Evolutionary conservation across 2,888 invertebrate genomes (phyloP).

Genomic region (Pyrocoelia pectoralis): DNA sequence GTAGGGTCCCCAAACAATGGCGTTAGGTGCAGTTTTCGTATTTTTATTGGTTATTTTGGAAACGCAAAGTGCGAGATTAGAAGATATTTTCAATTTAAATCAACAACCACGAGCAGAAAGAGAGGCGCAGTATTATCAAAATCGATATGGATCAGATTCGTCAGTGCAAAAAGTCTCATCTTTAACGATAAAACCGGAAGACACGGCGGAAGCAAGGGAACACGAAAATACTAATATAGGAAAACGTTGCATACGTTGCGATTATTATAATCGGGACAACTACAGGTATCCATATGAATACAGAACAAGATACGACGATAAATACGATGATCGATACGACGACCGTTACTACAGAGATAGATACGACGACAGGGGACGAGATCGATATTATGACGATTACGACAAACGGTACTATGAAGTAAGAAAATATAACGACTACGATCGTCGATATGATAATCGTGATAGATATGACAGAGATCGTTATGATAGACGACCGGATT

Average conservation of each 20-base stretch:
- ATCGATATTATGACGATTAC: conserved; percentile 41
- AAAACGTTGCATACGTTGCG: conserved; percentile 47
- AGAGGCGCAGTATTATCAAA: conserved; percentile 41
- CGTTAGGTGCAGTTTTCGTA: neutral
- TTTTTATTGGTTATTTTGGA: conserved; percentile 12
- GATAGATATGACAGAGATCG: conserved; percentile 59
- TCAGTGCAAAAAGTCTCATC: conserved; percentile 14
- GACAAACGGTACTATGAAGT: conserved; percentile 31
- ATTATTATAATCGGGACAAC: conserved; percentile 26
- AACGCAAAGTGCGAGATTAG: conserved; percentile 27
- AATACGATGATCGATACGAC: conserved; percentile 47
- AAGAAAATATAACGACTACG: conserved; percentile 18
- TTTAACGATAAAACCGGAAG: conserved; percentile 46
- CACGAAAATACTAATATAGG: conserved; percentile 39
- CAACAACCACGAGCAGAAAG: conserved; percentile 34
- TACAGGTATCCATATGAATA: conserved; percentile 34
- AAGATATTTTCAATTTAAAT: conserved; percentile 41
- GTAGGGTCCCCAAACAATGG: conserved; percentile 9
- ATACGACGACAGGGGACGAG: conserved; percentile 55
- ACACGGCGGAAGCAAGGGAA: conserved; percentile 44
- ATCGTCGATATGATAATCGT: conserved; percentile 43
- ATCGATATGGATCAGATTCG: conserved; percentile 39
- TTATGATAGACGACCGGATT: conserved; percentile 43
- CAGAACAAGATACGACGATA: conserved; percentile 29
- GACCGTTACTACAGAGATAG: conserved; percentile 51